Evolutionary conservation across 2,113 vertebrate species (phyloP).

Genomic region (Calidris pugnax): DNA sequence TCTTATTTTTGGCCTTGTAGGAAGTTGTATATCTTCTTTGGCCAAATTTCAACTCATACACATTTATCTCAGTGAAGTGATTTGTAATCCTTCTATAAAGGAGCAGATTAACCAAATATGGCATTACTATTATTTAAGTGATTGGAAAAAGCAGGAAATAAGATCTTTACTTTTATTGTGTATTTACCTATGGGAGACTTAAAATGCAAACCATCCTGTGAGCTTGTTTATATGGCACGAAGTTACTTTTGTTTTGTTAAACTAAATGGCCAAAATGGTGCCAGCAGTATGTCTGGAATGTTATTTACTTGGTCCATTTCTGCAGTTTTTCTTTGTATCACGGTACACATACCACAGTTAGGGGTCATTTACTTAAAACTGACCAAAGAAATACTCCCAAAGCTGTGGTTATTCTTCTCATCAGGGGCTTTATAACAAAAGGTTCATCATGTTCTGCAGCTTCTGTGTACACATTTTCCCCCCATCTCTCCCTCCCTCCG

Average conservation of each 20-base stretch:
- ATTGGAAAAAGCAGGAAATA: background rate
- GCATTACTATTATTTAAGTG: background rate
- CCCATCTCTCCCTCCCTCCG: background rate
- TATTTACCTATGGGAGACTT: background rate
- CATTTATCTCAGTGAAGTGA: background rate
- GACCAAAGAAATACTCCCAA: background rate
- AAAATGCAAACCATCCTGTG: background rate
- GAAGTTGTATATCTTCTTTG: background rate
- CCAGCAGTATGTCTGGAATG: constrained; percentile 78
- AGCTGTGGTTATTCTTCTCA: constrained; percentile 25
- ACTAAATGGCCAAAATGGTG: constrained; percentile 36
- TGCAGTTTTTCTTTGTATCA: constrained; percentile 63
- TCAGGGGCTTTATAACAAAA: background rate
- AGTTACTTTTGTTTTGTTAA: constrained; percentile 69
- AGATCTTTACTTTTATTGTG: background rate
- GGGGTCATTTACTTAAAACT: constrained; percentile 46
- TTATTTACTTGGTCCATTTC: constrained; percentile 74
- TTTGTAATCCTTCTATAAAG: background rate
- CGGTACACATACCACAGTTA: constrained; percentile 34
- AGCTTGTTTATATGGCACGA: constrained; percentile 45
- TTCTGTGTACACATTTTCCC: background rate
- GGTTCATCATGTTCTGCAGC: background rate
- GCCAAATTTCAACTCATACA: background rate
- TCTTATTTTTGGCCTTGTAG: background rate
- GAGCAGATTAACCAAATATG: background rate